These are phyloP conservation scores for Psilanteris sp. DNA, from an alignment of 1,140 invertebrate genomes.

Conservation along the genomic window DNA sequence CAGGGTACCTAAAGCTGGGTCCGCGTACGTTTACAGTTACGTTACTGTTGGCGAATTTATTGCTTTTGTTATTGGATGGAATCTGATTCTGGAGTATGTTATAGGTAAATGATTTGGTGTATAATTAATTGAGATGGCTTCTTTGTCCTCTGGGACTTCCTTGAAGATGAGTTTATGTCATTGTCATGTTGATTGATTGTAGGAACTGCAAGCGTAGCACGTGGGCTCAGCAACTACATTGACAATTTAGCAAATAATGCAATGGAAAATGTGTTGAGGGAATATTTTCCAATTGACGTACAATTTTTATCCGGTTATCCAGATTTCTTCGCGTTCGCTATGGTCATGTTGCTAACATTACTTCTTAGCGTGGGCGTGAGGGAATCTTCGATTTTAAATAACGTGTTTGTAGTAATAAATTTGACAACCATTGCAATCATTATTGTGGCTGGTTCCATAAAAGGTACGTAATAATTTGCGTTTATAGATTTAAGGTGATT, in stretches of 20 bases:
- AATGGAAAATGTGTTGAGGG: slow-evolving; percentile 85
- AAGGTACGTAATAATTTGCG: slow-evolving; percentile 80
- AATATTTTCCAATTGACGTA: slow-evolving; percentile 86
- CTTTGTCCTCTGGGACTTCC: too few species aligned
- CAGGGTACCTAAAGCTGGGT: slow-evolving; percentile 91
- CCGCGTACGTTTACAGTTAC: slow-evolving; percentile 93
- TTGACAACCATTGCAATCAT: slow-evolving; percentile 91
- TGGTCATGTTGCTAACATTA: slow-evolving; percentile 84
- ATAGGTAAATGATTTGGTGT: slow-evolving; percentile 87
- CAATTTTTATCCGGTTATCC: slow-evolving; percentile 89
- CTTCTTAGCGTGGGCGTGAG: slow-evolving; percentile 91
- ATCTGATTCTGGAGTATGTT: slow-evolving; percentile 93
- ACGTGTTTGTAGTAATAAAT: slow-evolving; percentile 93
- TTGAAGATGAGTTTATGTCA: too few species aligned
- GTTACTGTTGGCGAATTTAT: slow-evolving; percentile 91
- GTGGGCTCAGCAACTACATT: slow-evolving; percentile 93
- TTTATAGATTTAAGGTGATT: too few species aligned
- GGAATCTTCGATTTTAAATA: slow-evolving; percentile 94
- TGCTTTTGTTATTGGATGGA: slow-evolving; percentile 92
- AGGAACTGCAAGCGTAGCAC: slow-evolving; percentile 96
- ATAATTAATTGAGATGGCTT: too few species aligned
- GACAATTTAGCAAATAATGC: slow-evolving; percentile 88
- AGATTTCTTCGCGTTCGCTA: slow-evolving; percentile 88
- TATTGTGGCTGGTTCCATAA: slow-evolving; percentile 89
- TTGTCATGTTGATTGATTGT: too few species aligned